Conservation (phyloP, 2,888 invertebrate species). For the Amblyteles armatorius region DNA sequence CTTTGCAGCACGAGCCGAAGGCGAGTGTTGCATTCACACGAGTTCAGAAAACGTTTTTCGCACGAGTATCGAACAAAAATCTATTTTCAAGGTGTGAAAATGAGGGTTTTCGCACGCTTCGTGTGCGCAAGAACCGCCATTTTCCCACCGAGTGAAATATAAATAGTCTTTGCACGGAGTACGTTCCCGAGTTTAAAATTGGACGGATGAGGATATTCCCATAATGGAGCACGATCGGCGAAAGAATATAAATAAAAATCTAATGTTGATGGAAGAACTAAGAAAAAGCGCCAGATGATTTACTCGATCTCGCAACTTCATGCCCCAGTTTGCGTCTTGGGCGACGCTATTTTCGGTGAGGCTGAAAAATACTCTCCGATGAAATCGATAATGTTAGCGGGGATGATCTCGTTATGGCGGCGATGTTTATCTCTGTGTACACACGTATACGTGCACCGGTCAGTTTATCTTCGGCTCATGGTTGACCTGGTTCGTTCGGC, state of each 20-base stretch:
- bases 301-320: neutral
- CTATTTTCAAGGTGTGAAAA: too few species aligned
- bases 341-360: neutral
- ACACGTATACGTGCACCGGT: conserved; percentile 57
- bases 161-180: neutral
- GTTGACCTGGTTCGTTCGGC: conserved; percentile 71
- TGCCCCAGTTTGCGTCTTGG: neutral
- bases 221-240: neutral
- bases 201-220: neutral
- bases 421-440: conserved; percentile 20
- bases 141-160: too few species aligned
- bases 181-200: neutral
- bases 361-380: conserved; percentile 21
- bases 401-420: conserved; percentile 9
- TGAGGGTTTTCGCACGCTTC: too few species aligned
- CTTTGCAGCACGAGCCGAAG: too few species aligned
- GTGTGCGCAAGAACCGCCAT: too few species aligned
- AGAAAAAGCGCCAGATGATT: neutral
- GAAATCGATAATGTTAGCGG: conserved; percentile 42
- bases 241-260: neutral
- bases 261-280: neutral
- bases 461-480: conserved; percentile 72
- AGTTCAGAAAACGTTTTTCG: too few species aligned
- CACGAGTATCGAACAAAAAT: too few species aligned
- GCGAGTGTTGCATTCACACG: too few species aligned